phyloP scores from a whole-genome alignment of 2,888 invertebrate species.

The Blastobasis adustella region DNA sequence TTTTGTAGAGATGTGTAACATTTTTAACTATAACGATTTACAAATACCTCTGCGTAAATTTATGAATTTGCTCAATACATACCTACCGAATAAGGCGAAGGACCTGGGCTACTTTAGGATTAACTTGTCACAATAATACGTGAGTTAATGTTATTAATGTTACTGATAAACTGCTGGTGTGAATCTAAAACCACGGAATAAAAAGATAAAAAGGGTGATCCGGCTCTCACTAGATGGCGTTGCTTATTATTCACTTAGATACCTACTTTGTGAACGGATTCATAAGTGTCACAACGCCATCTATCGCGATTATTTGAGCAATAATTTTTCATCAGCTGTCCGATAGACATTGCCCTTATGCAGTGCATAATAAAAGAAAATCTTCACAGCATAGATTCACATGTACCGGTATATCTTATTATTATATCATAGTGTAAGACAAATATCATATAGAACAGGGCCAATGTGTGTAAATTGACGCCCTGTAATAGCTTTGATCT shows the following conservation, averaged over 20 bases:
- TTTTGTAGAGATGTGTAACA: conserved; percentile 4
- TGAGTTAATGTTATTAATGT: not conserved
- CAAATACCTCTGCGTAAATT: conserved; percentile 12
- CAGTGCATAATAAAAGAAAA: too few species aligned
- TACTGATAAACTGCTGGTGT: not conserved
- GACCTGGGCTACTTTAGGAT: conserved; percentile 30
- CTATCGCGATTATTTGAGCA: too few species aligned
- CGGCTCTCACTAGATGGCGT: too few species aligned
- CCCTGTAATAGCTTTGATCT: too few species aligned
- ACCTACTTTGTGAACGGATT: too few species aligned
- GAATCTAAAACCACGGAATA: not conserved
- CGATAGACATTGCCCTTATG: too few species aligned
- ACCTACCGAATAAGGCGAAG: conserved; percentile 24
- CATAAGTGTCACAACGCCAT: too few species aligned
- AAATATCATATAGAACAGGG: conserved; percentile 34
- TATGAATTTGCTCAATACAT: conserved; percentile 43
- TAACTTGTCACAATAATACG: too few species aligned
- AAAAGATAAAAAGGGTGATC: too few species aligned
- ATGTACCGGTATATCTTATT: conserved; percentile 12
- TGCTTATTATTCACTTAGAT: too few species aligned
- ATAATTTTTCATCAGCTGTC: too few species aligned
- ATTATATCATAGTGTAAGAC: conserved; percentile 28
- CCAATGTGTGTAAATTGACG: conserved; percentile 9
- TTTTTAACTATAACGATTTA: conserved; percentile 1
- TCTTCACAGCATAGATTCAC: not conserved